These are phyloP conservation scores for Himalopsyche kuldschensis DNA, from an alignment of 2,888 invertebrate species.

Conservation along the genomic window DNA sequence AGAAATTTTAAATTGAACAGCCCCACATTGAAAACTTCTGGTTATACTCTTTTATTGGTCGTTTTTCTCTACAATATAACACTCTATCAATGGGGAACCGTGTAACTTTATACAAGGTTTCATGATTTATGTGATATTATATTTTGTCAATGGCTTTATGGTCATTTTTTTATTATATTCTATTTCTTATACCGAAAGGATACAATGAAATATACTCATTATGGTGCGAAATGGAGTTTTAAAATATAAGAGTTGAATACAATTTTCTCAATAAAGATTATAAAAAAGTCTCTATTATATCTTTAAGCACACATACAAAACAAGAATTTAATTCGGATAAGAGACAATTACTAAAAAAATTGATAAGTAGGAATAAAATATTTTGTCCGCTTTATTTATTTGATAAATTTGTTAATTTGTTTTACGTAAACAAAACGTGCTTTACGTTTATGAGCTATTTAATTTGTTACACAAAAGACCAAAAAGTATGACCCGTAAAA, in stretches of 20 bases:
- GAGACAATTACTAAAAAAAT: too few species aligned
- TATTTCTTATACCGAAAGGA: slow-evolving; percentile 7
- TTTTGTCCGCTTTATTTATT: neutral
- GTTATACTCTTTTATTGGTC: slow-evolving; percentile 4
- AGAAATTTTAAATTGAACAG: neutral
- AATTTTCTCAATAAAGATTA: neutral
- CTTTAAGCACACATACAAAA: too few species aligned
- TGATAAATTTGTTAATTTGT: too few species aligned
- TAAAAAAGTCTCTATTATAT: too few species aligned
- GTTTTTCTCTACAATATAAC: slow-evolving; percentile 18
- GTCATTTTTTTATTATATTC: slow-evolving; percentile 26
- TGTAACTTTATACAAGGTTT: slow-evolving; percentile 28
- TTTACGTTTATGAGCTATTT: too few species aligned
- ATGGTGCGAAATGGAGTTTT: neutral
- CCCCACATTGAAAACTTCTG: neutral
- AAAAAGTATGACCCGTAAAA: too few species aligned
- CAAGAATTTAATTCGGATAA: too few species aligned
- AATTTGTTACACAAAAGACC: too few species aligned
- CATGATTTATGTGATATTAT: slow-evolving; percentile 30
- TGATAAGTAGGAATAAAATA: too few species aligned
- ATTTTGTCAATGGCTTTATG: slow-evolving; percentile 18
- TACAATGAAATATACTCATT: neutral
- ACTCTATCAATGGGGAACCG: slow-evolving; percentile 20
- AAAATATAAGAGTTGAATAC: neutral
- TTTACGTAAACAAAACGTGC: too few species aligned